Conservation (phyloP, 2,888 invertebrate genomes). For the Diachrysia chrysitis region DNA sequence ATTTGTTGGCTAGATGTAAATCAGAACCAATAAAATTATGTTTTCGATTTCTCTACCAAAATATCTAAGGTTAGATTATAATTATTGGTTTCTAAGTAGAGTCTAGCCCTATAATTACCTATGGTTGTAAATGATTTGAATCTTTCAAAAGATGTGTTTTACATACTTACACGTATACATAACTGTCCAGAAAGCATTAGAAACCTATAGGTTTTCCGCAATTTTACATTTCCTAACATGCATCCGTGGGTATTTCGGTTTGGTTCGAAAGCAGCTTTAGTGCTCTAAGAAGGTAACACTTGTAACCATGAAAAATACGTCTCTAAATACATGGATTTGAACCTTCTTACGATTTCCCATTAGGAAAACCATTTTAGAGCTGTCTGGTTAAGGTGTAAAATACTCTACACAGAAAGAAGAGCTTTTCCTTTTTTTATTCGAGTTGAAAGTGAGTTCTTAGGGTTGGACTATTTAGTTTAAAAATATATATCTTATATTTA, state of each 20-base stretch:
- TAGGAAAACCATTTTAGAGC: background rate
- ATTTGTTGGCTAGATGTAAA: constrained; percentile 9
- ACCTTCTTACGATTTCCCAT: background rate
- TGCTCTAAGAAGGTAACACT: background rate
- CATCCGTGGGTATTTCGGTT: constrained; percentile 25
- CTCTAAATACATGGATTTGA: background rate
- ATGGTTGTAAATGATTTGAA: too few species aligned
- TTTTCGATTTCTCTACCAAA: background rate
- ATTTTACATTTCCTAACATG: constrained; percentile 42
- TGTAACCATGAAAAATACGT: constrained; percentile 6
- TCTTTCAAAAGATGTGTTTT: too few species aligned
- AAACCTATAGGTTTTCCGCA: constrained; percentile 7
- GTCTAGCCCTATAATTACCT: too few species aligned
- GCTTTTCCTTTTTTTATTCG: background rate
- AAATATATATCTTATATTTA: background rate
- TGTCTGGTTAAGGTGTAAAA: background rate
- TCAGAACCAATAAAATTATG: background rate
- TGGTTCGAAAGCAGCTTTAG: constrained; percentile 29
- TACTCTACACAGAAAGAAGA: background rate
- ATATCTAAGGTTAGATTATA: background rate
- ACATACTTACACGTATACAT: too few species aligned
- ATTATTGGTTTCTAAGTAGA: too few species aligned
- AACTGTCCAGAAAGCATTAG: too few species aligned
- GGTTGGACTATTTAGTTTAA: background rate
- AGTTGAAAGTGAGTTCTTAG: background rate